A percentile compares a stretch with the other conserved stretches of the same genome.
phyloP scores from a whole-genome alignment of 2,888 invertebrate species.

The Encarsia formosa region DNA sequence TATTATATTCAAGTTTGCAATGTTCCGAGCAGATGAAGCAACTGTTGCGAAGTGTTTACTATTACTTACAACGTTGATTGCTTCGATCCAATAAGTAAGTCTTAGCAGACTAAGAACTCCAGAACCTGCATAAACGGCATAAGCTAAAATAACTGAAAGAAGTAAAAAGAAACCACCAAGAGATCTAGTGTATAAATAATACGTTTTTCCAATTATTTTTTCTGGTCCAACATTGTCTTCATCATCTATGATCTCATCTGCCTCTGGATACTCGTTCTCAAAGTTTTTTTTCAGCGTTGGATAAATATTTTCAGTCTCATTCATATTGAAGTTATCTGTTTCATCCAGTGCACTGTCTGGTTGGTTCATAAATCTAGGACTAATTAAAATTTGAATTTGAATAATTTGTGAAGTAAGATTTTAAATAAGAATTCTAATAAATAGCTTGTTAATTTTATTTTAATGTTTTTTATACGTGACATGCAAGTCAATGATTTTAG shows the following conservation, averaged over 20 bases:
- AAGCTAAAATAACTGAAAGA: conserved; percentile 48
- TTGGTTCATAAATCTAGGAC: no score
- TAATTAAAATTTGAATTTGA: no score
- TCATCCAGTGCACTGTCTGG: no score
- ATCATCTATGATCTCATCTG: neutral
- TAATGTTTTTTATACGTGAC: neutral
- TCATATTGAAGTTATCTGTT: neutral
- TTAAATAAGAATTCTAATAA: no score
- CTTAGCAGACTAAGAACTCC: conserved; percentile 60
- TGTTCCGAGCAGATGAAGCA: no score
- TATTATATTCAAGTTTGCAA: no score
- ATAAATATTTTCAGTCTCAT: neutral
- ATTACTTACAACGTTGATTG: conserved; percentile 45
- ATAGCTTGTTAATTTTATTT: neutral
- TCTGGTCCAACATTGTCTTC: conserved; percentile 37
- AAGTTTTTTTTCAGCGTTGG: no score
- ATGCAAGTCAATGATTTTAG: neutral
- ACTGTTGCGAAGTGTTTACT: no score
- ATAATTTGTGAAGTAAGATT: no score
- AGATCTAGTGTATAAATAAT: conserved; percentile 54
- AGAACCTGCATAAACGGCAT: conserved; percentile 54
- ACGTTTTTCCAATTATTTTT: conserved; percentile 49
- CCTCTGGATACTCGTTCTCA: no score
- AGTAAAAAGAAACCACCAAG: conserved; percentile 53
- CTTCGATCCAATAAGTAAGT: conserved; percentile 57